These are phyloP conservation scores for Heliconius cydno DNA, from an alignment of 2,888 invertebrate genomes.

Conservation along the genomic window DNA sequence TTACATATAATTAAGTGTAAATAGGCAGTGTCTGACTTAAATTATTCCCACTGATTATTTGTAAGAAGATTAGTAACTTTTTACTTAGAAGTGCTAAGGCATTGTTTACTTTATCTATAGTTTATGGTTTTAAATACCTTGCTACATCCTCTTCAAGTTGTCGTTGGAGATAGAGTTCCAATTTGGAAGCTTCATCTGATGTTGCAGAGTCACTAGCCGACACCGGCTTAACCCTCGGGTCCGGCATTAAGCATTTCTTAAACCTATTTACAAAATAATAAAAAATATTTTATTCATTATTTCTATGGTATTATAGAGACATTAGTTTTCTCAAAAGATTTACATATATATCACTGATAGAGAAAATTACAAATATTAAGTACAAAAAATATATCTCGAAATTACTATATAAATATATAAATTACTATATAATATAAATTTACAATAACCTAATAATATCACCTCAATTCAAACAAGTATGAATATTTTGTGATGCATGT, in stretches of 20 bases:
- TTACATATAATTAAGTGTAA: neutral
- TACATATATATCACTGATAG: too few relatives aligned
- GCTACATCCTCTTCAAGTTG: constrained; percentile 77
- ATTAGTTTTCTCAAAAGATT: too few relatives aligned
- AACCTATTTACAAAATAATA: constrained; percentile 47
- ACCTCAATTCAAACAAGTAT: too few relatives aligned
- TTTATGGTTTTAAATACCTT: constrained; percentile 56
- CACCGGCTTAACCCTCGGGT: constrained; percentile 67
- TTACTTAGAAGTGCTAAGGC: neutral
- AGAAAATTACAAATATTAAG: too few relatives aligned
- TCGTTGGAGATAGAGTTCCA: constrained; percentile 67
- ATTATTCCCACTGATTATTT: neutral
- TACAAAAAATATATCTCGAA: too few relatives aligned
- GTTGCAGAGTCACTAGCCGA: constrained; percentile 64
- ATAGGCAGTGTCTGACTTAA: neutral
- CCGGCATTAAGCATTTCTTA: constrained; percentile 79
- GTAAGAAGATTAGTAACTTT: neutral
- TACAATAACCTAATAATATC: too few relatives aligned
- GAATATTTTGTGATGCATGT: too few relatives aligned
- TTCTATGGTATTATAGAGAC: too few relatives aligned
- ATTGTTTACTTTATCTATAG: neutral
- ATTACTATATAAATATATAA: too few relatives aligned
- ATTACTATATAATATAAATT: too few relatives aligned
- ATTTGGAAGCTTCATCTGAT: constrained; percentile 67
- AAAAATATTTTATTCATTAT: neutral